phyloP scores from a whole-genome alignment of 2,888 invertebrate genomes.

The Tachina fera region DNA sequence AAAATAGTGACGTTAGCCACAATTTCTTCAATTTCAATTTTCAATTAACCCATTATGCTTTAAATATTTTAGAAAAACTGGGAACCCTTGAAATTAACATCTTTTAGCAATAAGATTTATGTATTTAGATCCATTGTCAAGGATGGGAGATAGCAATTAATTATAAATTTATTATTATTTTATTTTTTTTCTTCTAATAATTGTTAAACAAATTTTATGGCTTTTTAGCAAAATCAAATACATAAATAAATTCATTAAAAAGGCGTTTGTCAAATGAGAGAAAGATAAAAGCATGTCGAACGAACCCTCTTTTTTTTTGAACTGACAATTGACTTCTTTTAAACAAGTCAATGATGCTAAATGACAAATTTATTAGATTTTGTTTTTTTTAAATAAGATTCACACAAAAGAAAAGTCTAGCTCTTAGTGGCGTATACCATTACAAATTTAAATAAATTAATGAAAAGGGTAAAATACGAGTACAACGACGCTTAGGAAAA shows the following conservation, averaged over 20 bases:
- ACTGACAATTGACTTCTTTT: constrained; percentile 57
- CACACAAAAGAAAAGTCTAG: constrained; percentile 9
- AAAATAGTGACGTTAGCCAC: too few species aligned
- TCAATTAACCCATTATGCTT: too few species aligned
- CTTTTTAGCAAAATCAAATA: constrained; percentile 56
- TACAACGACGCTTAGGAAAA: neutral
- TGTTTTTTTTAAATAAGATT: constrained; percentile 1
- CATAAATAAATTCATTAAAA: constrained; percentile 53
- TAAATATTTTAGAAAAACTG: neutral
- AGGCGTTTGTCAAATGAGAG: constrained; percentile 36
- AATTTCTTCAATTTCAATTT: too few species aligned
- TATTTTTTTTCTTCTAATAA: constrained; percentile 11
- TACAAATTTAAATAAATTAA: constrained; percentile 61
- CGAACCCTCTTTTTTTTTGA: constrained; percentile 1
- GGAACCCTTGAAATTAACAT: neutral
- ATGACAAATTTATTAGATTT: constrained; percentile 62
- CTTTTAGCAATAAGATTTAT: neutral
- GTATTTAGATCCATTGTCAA: neutral
- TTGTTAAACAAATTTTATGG: constrained; percentile 63
- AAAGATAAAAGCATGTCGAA: neutral
- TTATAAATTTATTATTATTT: constrained; percentile 49
- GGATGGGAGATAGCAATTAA: constrained; percentile 30
- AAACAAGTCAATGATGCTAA: constrained; percentile 65
- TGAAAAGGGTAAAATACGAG: neutral
- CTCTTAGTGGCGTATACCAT: constrained; percentile 30